These are phyloP conservation scores for Squalus acanthias DNA, from an alignment of 2,797 vertebrate species.

Conservation along the genomic window DNA sequence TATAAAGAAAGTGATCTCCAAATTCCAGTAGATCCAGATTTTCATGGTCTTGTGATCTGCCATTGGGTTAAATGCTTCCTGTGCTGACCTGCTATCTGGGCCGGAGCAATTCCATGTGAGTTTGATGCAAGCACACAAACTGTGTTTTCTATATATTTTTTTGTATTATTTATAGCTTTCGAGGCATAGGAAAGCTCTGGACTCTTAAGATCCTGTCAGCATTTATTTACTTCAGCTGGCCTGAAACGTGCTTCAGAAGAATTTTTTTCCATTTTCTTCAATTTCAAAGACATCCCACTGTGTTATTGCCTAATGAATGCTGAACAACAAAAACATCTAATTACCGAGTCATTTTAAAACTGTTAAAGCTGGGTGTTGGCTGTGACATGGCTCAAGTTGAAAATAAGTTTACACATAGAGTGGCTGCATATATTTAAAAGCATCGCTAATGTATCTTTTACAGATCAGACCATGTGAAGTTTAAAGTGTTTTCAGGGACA, in stretches of 20 bases:
- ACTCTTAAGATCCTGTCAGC: background rate
- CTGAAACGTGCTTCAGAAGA: background rate
- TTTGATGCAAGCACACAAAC: background rate
- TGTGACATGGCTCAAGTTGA: background rate
- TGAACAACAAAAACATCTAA: background rate
- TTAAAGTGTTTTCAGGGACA: background rate
- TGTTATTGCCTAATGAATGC: background rate
- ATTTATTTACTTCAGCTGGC: background rate
- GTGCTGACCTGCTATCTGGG: background rate
- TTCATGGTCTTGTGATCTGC: background rate
- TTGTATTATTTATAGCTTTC: background rate
- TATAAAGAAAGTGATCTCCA: background rate
- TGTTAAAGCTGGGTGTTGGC: background rate
- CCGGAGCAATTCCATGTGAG: background rate
- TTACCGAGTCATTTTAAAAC: background rate
- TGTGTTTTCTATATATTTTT: background rate
- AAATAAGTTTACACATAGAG: background rate
- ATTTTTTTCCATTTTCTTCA: background rate
- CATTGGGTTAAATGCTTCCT: background rate
- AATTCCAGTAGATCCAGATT: no score
- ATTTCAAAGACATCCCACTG: background rate
- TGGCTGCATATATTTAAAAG: background rate
- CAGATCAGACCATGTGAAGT: background rate
- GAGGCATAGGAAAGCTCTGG: background rate
- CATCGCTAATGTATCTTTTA: background rate